Percentiles rank a stretch among this genome's conserved stretches.
Conservation (phyloP, 30 jellyfish, hydroid and myxozoan genomes). For the Nemopilema nomurai region DNA sequence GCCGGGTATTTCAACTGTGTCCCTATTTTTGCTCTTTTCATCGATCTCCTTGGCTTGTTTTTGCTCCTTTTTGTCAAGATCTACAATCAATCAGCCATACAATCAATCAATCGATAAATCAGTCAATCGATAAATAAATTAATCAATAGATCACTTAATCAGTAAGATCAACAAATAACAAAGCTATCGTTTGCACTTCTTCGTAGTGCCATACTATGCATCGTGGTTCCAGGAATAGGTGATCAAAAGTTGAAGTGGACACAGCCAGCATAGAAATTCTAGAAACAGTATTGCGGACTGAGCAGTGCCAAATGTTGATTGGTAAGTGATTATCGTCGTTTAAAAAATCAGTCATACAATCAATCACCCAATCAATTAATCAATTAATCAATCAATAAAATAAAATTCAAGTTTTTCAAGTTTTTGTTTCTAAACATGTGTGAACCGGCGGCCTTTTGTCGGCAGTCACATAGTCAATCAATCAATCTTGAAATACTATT, state of each 20-base stretch:
- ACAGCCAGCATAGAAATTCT: neutral
- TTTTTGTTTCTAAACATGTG: too few relatives aligned
- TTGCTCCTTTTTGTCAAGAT: neutral
- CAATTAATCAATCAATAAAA: too few relatives aligned
- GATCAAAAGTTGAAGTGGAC: neutral
- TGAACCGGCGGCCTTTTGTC: too few relatives aligned
- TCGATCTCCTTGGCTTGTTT: slow-evolving; percentile 29
- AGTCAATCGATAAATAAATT: neutral
- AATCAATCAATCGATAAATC: neutral
- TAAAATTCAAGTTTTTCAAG: too few relatives aligned
- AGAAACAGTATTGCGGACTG: neutral
- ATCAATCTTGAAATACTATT: too few relatives aligned
- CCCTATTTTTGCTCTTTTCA: slow-evolving; percentile 38
- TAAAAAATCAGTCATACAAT: neutral
- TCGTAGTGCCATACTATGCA: too few relatives aligned
- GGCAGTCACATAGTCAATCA: too few relatives aligned
- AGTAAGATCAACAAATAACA: too few relatives aligned
- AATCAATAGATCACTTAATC: too few relatives aligned
- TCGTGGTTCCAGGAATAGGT: neutral
- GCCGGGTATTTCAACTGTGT: slow-evolving; percentile 70
- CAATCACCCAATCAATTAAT: neutral
- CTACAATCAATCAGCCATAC: neutral
- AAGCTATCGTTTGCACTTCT: too few relatives aligned
- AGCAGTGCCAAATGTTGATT: neutral
- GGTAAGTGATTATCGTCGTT: neutral